phyloP scores from a whole-genome alignment of 1,140 invertebrate species.

The Eurosta solidaginis region DNA sequence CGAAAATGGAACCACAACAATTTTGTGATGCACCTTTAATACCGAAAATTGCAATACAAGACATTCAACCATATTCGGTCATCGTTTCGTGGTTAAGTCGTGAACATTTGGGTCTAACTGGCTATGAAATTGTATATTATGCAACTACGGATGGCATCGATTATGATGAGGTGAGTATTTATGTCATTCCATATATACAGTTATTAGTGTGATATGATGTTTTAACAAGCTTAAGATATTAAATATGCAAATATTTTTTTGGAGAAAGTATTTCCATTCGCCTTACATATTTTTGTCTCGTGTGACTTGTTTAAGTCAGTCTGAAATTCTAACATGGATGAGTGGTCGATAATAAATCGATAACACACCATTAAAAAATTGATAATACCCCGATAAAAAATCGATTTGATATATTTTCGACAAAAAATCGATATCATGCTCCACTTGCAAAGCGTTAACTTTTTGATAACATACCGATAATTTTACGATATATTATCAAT shows the following conservation, averaged over 20 bases:
- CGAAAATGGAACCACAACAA: slow-evolving; percentile 75
- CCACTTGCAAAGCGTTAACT: no score
- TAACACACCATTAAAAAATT: no score
- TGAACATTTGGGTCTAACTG: slow-evolving; percentile 82
- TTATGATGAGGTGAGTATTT: slow-evolving; percentile 34
- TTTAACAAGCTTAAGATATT: neutral
- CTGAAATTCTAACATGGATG: no score
- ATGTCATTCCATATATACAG: neutral
- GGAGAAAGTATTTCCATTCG: neutral
- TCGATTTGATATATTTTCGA: no score
- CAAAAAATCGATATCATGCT: no score
- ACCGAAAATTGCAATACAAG: slow-evolving; percentile 80
- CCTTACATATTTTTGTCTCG: no score
- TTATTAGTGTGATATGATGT: neutral
- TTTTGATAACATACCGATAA: no score
- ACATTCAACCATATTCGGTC: slow-evolving; percentile 86
- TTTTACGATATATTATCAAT: no score
- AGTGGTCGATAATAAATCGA: no score
- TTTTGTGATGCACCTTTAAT: slow-evolving; percentile 83
- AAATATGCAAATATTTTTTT: neutral
- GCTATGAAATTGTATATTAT: slow-evolving; percentile 85
- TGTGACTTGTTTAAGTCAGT: no score
- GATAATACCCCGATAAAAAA: no score
- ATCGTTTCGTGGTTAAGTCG: slow-evolving; percentile 87
- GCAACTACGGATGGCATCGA: slow-evolving; percentile 67